Percentiles rank a stretch among this genome's conserved stretches.
These are phyloP conservation scores for Willowsia nigromaculata DNA, from an alignment of 2,888 invertebrate genomes.

Conservation along the genomic window DNA sequence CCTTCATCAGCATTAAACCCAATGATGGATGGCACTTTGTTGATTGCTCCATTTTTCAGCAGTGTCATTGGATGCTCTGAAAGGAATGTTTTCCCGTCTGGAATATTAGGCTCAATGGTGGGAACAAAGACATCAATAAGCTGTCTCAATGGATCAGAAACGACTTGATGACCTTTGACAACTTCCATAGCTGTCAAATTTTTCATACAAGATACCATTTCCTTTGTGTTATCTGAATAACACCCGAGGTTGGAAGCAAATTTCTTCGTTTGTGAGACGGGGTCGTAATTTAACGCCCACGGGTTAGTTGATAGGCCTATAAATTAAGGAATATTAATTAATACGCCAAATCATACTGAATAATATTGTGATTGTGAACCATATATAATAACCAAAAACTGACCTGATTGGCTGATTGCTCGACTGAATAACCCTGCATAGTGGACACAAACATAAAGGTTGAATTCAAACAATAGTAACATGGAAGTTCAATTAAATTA, in stretches of 20 bases:
- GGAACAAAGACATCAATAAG: constrained; percentile 68
- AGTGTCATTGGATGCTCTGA: constrained; percentile 58
- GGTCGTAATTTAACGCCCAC: constrained; percentile 67
- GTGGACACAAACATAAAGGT: not conserved
- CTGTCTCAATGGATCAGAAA: constrained; percentile 65
- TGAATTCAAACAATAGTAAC: constrained; percentile 45
- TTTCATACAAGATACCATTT: constrained; percentile 66
- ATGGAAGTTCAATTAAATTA: too few species aligned
- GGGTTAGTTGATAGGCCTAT: constrained; percentile 61
- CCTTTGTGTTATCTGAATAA: constrained; percentile 30
- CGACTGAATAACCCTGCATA: constrained; percentile 51
- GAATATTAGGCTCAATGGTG: constrained; percentile 54
- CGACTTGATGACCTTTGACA: constrained; percentile 40
- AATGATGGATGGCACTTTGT: constrained; percentile 46
- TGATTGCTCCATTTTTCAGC: constrained; percentile 53
- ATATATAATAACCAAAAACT: too few species aligned
- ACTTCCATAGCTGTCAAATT: constrained; percentile 52
- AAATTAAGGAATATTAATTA: too few species aligned
- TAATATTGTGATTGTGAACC: too few species aligned
- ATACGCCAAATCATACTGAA: too few species aligned
- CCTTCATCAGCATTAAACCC: constrained; percentile 70
- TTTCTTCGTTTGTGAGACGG: constrained; percentile 55
- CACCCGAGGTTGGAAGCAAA: constrained; percentile 65
- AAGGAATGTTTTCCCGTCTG: constrained; percentile 68
- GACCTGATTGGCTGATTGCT: constrained; percentile 62